phyloP scores from a whole-genome alignment of 1,140 invertebrate genomes.

The Nomia melanderi region DNA sequence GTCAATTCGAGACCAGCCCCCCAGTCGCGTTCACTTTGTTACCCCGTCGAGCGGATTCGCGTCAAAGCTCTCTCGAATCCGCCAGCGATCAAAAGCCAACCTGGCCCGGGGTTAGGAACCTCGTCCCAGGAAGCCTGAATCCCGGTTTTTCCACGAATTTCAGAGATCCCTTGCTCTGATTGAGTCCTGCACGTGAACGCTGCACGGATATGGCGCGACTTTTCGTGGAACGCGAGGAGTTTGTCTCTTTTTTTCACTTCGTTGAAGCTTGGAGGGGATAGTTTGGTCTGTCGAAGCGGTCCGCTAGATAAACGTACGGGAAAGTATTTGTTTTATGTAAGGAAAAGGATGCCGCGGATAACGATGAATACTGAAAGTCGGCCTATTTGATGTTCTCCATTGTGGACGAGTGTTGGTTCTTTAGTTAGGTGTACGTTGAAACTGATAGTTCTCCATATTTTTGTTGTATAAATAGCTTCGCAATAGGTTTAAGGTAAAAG shows the following conservation, averaged over 20 bases:
- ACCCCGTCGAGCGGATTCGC: not conserved
- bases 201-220: too few relatives aligned
- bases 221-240: not conserved
- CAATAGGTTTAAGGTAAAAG: too few relatives aligned
- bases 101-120: conserved; percentile 4
- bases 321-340: not conserved
- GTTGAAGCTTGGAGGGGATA: not conserved
- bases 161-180: too few relatives aligned
- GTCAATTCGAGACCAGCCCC: conserved; percentile 6
- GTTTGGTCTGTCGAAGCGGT: not conserved
- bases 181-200: too few relatives aligned
- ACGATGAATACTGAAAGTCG: not conserved
- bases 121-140: not conserved
- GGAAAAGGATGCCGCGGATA: not conserved
- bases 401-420: too few relatives aligned
- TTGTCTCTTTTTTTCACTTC: not conserved
- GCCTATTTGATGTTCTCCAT: too few relatives aligned
- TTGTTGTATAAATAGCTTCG: too few relatives aligned
- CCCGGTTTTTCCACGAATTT: not conserved
- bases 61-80: not conserved
- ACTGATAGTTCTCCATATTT: too few relatives aligned
- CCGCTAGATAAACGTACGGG: not conserved
- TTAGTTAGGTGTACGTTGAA: too few relatives aligned
- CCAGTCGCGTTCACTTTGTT: conserved; percentile 6
- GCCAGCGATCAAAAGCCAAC: conserved; percentile 9